These are phyloP conservation scores for Phylloscopus trochiloides DNA, from an alignment of 2,113 vertebrate species.

Conservation along the genomic window DNA sequence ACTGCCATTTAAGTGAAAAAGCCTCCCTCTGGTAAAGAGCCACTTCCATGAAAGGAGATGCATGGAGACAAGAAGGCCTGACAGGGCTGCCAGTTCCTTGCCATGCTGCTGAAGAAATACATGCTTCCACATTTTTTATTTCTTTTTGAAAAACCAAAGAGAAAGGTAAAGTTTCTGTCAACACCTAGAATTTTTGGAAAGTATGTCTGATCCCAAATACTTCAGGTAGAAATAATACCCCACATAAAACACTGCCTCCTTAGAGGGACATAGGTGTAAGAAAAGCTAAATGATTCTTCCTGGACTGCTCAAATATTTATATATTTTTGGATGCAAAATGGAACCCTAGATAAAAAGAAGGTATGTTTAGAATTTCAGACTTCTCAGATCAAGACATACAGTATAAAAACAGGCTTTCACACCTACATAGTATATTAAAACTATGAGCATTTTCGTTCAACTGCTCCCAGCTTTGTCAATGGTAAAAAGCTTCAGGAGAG, in stretches of 20 bases:
- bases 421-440: accelerated
- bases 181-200: neutral
- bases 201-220: neutral
- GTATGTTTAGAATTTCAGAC: neutral
- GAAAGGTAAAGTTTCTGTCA: neutral
- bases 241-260: accelerated
- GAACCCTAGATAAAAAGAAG: neutral
- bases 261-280: neutral
- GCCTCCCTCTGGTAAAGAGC: neutral
- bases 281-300: neutral
- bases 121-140: neutral
- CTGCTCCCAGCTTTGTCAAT: neutral
- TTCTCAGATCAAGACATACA: neutral
- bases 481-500: neutral
- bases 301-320: neutral
- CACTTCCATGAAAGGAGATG: neutral
- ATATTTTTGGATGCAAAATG: neutral
- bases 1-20: neutral
- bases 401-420: neutral
- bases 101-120: neutral
- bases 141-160: neutral
- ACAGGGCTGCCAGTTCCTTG: neutral
- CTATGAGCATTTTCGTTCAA: neutral
- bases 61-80: neutral
- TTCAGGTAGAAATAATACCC: neutral